These are phyloP conservation scores for Callospermophilus lateralis DNA, from an alignment of 2,113 vertebrate species.

Conservation along the genomic window DNA sequence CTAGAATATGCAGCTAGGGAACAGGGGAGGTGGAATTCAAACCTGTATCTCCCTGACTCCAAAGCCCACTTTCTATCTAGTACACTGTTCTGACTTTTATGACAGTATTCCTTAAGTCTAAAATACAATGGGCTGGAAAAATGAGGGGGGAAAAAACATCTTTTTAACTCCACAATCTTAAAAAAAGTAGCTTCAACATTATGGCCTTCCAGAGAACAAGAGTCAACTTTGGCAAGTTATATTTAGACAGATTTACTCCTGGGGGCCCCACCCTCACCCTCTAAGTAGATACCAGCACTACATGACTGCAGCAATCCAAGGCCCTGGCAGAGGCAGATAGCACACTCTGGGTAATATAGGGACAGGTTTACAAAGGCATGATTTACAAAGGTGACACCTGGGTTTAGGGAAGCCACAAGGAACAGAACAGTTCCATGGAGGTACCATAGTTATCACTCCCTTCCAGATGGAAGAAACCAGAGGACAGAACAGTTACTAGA, in stretches of 20 bases:
- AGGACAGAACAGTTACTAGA: background rate
- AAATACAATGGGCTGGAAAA: background rate
- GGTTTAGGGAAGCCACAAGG: background rate
- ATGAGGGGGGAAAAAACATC: background rate
- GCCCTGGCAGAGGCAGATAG: background rate
- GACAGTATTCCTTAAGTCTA: background rate
- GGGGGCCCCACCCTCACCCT: background rate
- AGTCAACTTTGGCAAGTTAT: background rate
- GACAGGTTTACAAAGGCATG: background rate
- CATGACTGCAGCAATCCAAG: background rate
- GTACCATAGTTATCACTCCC: background rate
- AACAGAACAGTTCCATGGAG: background rate
- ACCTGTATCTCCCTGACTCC: background rate
- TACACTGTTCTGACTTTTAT: background rate
- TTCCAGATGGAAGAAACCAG: background rate
- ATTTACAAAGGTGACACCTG: background rate
- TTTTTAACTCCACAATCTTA: background rate
- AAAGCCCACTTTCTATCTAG: background rate
- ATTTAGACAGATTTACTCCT: background rate
- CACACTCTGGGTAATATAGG: background rate
- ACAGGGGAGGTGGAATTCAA: background rate
- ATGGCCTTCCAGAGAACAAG: background rate
- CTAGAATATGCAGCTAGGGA: background rate
- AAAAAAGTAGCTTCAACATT: background rate
- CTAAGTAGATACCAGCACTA: background rate